A percentile compares a stretch with the other conserved stretches of the same genome.
These are phyloP conservation scores for Ispidina picta DNA, from an alignment of 2,797 vertebrate species.

Conservation along the genomic window DNA sequence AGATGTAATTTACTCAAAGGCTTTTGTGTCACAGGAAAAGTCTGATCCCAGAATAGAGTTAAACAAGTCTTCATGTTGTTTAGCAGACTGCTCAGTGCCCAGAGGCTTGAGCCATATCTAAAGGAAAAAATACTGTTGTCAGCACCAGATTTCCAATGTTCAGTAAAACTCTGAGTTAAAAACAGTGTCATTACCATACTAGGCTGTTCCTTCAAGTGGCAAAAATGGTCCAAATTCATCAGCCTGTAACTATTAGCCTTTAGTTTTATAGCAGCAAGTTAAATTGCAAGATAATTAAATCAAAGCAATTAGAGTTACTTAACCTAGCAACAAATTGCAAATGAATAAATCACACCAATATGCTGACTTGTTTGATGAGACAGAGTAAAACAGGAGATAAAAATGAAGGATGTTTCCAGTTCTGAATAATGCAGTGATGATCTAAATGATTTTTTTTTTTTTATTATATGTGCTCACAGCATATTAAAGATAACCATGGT, in stretches of 20 bases:
- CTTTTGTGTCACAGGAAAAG: not conserved
- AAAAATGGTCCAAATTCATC: not conserved
- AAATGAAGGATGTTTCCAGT: not conserved
- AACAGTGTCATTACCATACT: not conserved
- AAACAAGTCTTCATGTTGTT: not conserved
- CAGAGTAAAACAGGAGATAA: not conserved
- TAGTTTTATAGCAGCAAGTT: not conserved
- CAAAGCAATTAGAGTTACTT: not conserved
- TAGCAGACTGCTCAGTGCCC: not conserved
- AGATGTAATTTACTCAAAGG: not conserved
- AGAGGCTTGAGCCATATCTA: not conserved
- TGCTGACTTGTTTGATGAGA: not conserved
- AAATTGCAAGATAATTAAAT: not conserved
- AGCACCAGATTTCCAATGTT: not conserved
- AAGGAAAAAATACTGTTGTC: not conserved
- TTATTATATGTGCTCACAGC: conserved; percentile 41
- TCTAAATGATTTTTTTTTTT: not conserved
- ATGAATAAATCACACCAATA: not conserved
- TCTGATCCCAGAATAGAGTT: not conserved
- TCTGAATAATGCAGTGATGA: not conserved
- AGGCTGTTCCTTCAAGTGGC: not conserved
- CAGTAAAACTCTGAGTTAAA: not conserved
- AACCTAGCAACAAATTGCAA: not conserved
- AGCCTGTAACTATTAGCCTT: not conserved
- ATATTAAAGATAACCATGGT: conserved; percentile 34